These are phyloP conservation scores for Polydrusus cervinus DNA, from an alignment of 2,888 invertebrate species.

Conservation along the genomic window DNA sequence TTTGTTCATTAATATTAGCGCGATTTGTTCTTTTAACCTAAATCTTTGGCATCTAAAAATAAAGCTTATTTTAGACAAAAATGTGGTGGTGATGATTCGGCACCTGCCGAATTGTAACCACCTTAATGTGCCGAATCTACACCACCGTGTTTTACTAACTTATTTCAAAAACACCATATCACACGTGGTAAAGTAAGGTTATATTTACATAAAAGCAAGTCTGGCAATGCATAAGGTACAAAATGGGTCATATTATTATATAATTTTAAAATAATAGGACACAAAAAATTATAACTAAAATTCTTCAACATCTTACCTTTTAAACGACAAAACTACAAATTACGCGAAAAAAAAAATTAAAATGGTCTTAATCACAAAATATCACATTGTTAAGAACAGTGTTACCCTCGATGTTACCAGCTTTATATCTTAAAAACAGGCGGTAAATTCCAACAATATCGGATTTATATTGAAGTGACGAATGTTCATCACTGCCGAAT, in stretches of 20 bases:
- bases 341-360: not conserved
- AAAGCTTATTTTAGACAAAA: not conserved
- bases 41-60: constrained; percentile 2
- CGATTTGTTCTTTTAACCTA: not conserved
- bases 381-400: not conserved
- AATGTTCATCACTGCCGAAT: constrained; percentile 2
- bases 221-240: not conserved
- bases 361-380: too few relatives aligned
- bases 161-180: not conserved
- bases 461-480: not conserved
- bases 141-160: not conserved
- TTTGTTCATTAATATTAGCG: not conserved
- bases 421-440: constrained; percentile 1
- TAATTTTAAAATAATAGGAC: not conserved
- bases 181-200: not conserved
- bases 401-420: not conserved
- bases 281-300: not conserved
- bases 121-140: not conserved
- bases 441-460: not conserved
- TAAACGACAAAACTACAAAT: not conserved
- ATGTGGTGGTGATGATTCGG: constrained; percentile 2
- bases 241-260: not conserved
- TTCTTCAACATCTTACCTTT: not conserved
- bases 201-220: not conserved
- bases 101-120: not conserved